Base-by-base conservation (phyloP, 2,797 vertebrate species). In the Falco novaeseelandiae region DNA sequence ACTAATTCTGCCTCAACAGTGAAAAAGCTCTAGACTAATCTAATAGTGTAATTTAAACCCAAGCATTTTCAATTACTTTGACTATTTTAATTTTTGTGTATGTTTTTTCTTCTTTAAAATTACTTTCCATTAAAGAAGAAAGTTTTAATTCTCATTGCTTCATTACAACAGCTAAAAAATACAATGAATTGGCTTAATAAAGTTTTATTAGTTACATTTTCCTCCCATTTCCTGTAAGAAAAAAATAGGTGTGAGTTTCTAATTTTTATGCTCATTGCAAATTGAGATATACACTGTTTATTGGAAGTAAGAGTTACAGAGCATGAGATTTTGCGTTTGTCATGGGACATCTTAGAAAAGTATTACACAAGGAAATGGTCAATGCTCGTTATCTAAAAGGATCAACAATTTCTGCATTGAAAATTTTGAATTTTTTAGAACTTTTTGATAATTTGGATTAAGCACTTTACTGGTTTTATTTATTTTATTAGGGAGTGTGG, bases 1-100 rank as follows among this genome's bases (percentile, higher is more conserved):
- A 78, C 71, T 82, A 71, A 94, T 96, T 94, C 79, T 97, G 69
- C 51, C 65, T 93, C 73, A 74, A 26, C 40, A 84, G 32, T 94
- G 57, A 66, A 82, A 32, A 91, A 90, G 18, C 81, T 59, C 11
- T 32, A 93, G 70, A 84, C 20, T 83, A 97, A 87, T 90, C 54
- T 82, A 76, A 78, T 73, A 74, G 62, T 27, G 27, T 93, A 77
- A 96, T 85, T 90, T 96, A 88, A 96, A 92, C 3, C 32, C 61
- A 92, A 93, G 87, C 61, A 66, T 92, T 95, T 95, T 82, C 80
- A 94, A 71, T 83, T 93, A 69, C 61, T 30, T 69, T 87, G 36
- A 73, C 58, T 55, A 12, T 72, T 96, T 95, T 90, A 73, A 58
- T 89, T 22, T 90, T 72, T 88, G 51, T 72, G 16, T 77, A 63